Conservation (phyloP, 1,140 invertebrate species). For the Conus betulinus region DNA sequence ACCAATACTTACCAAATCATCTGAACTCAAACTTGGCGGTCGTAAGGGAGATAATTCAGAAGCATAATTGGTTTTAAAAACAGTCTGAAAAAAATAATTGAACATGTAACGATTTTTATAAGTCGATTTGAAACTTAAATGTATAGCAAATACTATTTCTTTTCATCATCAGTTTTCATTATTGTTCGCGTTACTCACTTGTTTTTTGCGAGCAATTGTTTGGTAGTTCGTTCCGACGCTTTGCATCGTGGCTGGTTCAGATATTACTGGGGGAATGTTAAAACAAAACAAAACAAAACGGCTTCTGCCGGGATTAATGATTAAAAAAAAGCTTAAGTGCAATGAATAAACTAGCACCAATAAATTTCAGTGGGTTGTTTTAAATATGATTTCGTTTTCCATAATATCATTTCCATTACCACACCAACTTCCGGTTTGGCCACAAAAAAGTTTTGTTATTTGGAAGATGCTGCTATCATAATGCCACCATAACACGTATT, state of each 20-base stretch:
- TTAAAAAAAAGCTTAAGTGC: not conserved
- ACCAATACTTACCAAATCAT: too few species aligned
- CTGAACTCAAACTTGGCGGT: not conserved
- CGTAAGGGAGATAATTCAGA: not conserved
- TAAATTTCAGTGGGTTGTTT: not conserved
- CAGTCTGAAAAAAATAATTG: not conserved
- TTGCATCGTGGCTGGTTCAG: not conserved
- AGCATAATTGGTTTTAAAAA: not conserved
- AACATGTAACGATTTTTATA: not conserved
- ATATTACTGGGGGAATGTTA: not conserved
- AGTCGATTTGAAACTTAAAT: not conserved
- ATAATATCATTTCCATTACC: not conserved
- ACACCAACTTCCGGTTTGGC: conserved; percentile 8
- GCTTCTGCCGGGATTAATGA: not conserved
- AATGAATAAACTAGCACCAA: not conserved
- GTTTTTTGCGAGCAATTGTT: not conserved
- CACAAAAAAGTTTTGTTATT: conserved; percentile 22
- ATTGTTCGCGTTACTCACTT: not conserved
- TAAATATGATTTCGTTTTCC: not conserved
- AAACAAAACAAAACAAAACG: not conserved
- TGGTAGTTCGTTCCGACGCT: not conserved
- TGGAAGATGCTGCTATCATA: not conserved
- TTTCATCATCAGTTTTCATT: not conserved
- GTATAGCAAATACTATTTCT: not conserved
- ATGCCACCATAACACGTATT: not conserved